Percentiles rank a stretch among this genome's conserved stretches.
Evolutionary conservation across 2,888 invertebrate species (phyloP).

Genomic region (Aporophyla lueneburgensis): DNA sequence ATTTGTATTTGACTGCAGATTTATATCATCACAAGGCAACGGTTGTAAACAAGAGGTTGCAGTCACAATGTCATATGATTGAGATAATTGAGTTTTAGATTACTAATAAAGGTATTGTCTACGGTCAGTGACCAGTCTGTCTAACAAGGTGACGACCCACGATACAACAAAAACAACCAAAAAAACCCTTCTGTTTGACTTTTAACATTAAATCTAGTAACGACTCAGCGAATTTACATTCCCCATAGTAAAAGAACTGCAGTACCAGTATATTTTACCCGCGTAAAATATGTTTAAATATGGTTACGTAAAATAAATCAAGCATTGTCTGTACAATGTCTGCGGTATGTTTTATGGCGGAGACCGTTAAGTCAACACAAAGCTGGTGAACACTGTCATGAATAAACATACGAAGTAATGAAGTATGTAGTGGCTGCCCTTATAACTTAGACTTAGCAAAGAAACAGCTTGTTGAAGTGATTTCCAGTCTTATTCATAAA

Average conservation of each 20-base stretch:
- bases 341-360: constrained; percentile 31
- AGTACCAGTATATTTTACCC: constrained; percentile 12
- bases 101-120: background rate
- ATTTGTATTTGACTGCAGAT: background rate
- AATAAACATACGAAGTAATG: constrained; percentile 23
- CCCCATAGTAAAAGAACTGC: background rate
- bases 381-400: constrained; percentile 30
- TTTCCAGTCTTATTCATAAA: too few relatives aligned
- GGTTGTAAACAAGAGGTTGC: too few relatives aligned
- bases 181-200: background rate
- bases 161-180: background rate
- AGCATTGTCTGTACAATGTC: constrained; percentile 48
- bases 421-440: background rate
- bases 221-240: background rate
- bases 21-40: too few relatives aligned
- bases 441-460: background rate
- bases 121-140: constrained; percentile 20
- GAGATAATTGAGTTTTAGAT: background rate
- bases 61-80: too few relatives aligned
- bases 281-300: constrained; percentile 22
- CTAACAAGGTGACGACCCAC: background rate
- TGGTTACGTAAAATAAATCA: constrained; percentile 11
- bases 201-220: background rate
- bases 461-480: background rate
- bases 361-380: constrained; percentile 45